These are phyloP conservation scores for Zoanthus solanderi DNA, from an alignment of 92 coral and sea anemone species.

Conservation along the genomic window DNA sequence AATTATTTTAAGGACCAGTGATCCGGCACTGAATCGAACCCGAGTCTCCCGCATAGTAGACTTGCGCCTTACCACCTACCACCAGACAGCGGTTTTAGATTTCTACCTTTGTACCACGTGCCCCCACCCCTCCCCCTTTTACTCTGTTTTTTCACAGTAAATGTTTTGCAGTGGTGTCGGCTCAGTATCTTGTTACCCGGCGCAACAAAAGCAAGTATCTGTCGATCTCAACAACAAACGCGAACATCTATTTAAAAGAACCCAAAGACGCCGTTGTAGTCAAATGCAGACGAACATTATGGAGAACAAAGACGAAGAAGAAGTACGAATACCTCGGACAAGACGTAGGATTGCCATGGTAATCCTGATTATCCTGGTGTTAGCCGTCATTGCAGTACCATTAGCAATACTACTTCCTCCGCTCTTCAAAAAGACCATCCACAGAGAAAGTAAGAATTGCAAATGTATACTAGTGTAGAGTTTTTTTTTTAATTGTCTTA, in stretches of 20 bases:
- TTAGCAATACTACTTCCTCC: conserved; percentile 13
- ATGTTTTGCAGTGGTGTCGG: too few relatives aligned
- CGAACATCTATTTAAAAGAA: too few relatives aligned
- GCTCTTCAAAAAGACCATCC: not conserved
- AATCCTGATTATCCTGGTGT: conserved; percentile 8
- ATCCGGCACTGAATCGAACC: too few relatives aligned
- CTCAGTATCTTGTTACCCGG: not conserved
- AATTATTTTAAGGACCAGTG: too few relatives aligned
- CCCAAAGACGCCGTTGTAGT: not conserved
- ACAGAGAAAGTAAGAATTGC: conserved; percentile 11
- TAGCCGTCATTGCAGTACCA: conserved; percentile 7
- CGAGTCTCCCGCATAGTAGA: too few relatives aligned
- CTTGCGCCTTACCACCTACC: too few relatives aligned
- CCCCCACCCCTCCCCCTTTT: too few relatives aligned
- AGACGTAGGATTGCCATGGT: conserved; percentile 25
- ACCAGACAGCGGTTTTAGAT: too few relatives aligned
- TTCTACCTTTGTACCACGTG: too few relatives aligned
- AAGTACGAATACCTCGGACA: conserved; percentile 1
- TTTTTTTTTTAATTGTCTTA: too few relatives aligned
- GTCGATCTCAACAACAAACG: not conserved
- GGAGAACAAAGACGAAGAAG: conserved; percentile 21
- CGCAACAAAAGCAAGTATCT: conserved; percentile 17
- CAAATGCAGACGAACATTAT: not conserved
- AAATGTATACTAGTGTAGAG: not conserved
- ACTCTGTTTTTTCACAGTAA: too few relatives aligned